Base-by-base conservation (phyloP, 2,113 vertebrate species). In the Leptobrachium ailaonicum region DNA sequence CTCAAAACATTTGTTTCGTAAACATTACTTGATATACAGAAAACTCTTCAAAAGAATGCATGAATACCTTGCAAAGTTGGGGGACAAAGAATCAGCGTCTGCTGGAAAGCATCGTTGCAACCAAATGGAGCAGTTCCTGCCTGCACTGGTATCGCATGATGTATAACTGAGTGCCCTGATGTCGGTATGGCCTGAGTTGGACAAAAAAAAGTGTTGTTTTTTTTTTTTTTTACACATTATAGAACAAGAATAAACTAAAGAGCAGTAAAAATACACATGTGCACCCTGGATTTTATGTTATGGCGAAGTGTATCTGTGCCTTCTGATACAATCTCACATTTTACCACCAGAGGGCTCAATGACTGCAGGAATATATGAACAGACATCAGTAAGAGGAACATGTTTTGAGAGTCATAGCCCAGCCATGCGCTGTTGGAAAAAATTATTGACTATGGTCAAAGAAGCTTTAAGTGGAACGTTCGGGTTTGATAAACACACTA, bases 21-120 rank as follows among this genome's bases (percentile, higher is more conserved):
- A 32, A 32, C 20, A 32, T 1, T 32, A 32, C 20, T 32, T 32
- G 20, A 32, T 32, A 32, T 32, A 32, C 20, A 32, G 20, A 32
- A 32, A 32, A 32, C 20, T 32, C 20, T 32, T 32, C 20, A 8
- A 62, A 13, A 12, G 32, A 75, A 68, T 82, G 73, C 75, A 9
- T 50, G 47, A 50, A 50, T 94, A 99, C 98, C 97, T 97, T 97
- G 97, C 86, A 99, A 87, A 84, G 95, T 80, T 53, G 96, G 95
- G 66, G 97, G 98, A 84, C 96, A 99, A 75, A 99, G 93, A 88
- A 99, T 98, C 84, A 99, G 85, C 0, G 97, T 93, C 89, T 97
- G 98, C 66, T 97, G 97, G 89, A 98, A 99, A 86, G 96, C 94
- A 82, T 99, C 97, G 75, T 86, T 92, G 87, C 95, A 97, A 82